phyloP scores from a whole-genome alignment of 2,888 invertebrate species.

The Pomacea canaliculata region DNA sequence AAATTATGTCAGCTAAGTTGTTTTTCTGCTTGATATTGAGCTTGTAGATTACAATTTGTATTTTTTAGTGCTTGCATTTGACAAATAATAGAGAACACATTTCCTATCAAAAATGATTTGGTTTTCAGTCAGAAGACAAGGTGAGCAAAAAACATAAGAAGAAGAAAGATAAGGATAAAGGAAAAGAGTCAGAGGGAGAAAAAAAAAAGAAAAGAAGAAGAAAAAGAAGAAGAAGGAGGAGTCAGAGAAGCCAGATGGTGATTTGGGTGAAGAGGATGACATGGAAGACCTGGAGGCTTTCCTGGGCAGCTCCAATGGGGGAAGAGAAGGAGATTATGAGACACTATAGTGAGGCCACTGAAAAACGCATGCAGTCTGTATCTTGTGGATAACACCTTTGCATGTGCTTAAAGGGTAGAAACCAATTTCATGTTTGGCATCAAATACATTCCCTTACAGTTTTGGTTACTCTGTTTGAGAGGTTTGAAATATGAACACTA shows the following conservation, averaged over 20 bases:
- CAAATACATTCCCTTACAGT: too few species aligned
- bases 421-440: too few species aligned
- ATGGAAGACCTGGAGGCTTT: conserved; percentile 59
- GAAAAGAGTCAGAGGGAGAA: conserved; percentile 29
- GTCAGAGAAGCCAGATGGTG: conserved; percentile 41
- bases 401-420: too few species aligned
- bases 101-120: not conserved
- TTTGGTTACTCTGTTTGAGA: too few species aligned
- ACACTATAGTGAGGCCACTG: conserved; percentile 35
- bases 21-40: too few species aligned
- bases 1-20: too few species aligned
- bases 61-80: too few species aligned
- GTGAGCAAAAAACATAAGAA: conserved; percentile 8
- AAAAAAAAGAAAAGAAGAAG: conserved; percentile 37
- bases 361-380: too few species aligned
- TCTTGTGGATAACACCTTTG: too few species aligned
- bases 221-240: conserved; percentile 41
- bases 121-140: conserved; percentile 11
- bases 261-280: conserved; percentile 42
- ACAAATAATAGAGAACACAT: too few species aligned
- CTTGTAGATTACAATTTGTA: too few species aligned
- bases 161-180: conserved; percentile 36
- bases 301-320: conserved; percentile 43
- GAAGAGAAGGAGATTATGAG: conserved; percentile 46
- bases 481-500: too few species aligned